Percentiles rank a stretch among this genome's conserved stretches.
Evolutionary conservation across 1,140 invertebrate genomes (phyloP).

Genomic region (Polypedilum vanderplanki): DNA sequence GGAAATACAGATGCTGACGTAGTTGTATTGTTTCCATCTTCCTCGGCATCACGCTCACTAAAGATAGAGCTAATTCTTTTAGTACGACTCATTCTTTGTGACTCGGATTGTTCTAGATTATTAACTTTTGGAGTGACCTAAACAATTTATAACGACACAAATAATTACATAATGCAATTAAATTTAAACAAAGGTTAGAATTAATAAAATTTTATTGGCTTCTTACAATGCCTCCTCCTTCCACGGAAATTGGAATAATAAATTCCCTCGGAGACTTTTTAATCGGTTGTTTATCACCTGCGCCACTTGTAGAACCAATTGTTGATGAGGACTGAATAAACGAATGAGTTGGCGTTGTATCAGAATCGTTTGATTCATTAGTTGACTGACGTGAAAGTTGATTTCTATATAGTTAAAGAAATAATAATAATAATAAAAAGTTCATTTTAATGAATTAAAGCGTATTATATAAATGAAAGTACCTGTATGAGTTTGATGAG

Average conservation of each 20-base stretch:
- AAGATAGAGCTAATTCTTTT: conserved; percentile 51
- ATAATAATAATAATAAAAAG: conserved; percentile 29
- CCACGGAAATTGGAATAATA: conserved; percentile 84
- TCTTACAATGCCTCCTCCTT: conserved; percentile 71
- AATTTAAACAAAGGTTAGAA: background rate
- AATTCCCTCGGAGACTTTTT: conserved; percentile 82
- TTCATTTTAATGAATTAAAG: background rate
- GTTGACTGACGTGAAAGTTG: conserved; percentile 60
- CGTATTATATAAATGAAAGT: background rate
- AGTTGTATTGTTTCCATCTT: conserved; percentile 44
- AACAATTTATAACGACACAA: background rate
- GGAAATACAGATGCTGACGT: conserved; percentile 46
- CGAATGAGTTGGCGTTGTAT: conserved; percentile 44
- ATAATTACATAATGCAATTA: background rate
- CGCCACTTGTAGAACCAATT: conserved; percentile 40
- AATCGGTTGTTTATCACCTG: conserved; percentile 62
- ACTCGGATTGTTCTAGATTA: conserved; percentile 63
- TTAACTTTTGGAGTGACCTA: conserved; percentile 59
- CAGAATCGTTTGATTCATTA: conserved; percentile 56
- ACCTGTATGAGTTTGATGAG: background rate
- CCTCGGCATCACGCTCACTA: conserved; percentile 64
- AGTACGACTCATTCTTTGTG: conserved; percentile 40
- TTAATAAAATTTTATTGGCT: background rate
- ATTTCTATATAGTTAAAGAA: conserved; percentile 32
- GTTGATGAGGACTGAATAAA: conserved; percentile 35